A percentile compares a stretch with the other conserved stretches of the same genome.
Evolutionary conservation across 2,113 vertebrate species (phyloP).

Genomic region (Leiothrix lutea): DNA sequence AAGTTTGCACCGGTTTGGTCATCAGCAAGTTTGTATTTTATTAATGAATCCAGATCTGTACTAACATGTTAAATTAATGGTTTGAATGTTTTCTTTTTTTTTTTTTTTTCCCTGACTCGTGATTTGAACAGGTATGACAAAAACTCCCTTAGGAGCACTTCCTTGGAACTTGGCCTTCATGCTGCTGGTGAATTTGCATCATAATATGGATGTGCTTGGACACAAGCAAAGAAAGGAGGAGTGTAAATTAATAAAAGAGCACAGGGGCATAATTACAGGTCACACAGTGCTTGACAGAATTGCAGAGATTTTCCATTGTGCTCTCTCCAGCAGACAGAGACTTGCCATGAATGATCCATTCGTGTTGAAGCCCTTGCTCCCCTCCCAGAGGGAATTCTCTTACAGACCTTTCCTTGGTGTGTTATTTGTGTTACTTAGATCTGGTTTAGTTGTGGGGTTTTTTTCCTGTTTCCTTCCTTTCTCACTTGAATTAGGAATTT

Average conservation of each 20-base stretch:
- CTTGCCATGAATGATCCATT: neutral
- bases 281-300: neutral
- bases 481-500: neutral
- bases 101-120: neutral
- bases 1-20: neutral
- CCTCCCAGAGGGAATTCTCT: neutral
- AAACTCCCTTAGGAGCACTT: neutral
- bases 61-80: neutral
- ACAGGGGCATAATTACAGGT: neutral
- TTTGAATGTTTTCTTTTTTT: neutral
- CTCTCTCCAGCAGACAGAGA: neutral
- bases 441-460: neutral
- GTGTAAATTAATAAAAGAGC: neutral
- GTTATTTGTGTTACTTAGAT: neutral
- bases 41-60: neutral
- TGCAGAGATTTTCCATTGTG: neutral
- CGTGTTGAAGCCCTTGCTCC: fast-evolving
- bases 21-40: neutral
- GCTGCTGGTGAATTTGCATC: neutral
- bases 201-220: neutral
- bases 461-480: neutral
- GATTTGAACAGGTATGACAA: neutral
- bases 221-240: neutral
- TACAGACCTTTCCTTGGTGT: neutral
- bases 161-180: neutral